Evolutionary conservation across 2,888 invertebrate genomes (phyloP).

Genomic region (Epicampocera succincta): DNA sequence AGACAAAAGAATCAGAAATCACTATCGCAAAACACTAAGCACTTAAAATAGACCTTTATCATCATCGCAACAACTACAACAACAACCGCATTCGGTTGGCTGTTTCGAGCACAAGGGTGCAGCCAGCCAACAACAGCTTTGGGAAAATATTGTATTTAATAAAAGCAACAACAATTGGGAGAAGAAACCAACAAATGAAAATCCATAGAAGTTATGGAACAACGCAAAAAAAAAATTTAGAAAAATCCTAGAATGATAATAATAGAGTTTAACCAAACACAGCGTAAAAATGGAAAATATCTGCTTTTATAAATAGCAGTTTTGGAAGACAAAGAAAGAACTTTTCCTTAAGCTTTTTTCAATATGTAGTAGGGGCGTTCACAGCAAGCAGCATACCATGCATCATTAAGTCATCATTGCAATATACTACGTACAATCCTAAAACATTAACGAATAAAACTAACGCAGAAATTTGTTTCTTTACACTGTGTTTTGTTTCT

Average conservation of each 20-base stretch:
- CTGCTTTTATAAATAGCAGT: conserved; percentile 32
- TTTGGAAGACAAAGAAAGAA: conserved; percentile 27
- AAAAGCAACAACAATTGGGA: conserved; percentile 36
- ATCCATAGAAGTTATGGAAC: neutral
- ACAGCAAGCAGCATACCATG: neutral
- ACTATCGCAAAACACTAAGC: conserved; percentile 63
- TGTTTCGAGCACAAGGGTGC: conserved; percentile 48
- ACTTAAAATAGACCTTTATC: conserved; percentile 69
- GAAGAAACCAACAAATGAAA: conserved; percentile 34
- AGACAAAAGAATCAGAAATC: conserved; percentile 58
- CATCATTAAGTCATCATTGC: too few relatives aligned
- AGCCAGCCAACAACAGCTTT: conserved; percentile 59
- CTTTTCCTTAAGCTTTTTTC: conserved; percentile 36
- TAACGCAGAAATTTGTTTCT: too few relatives aligned
- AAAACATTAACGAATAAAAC: too few relatives aligned
- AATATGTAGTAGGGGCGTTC: conserved; percentile 23
- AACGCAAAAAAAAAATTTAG: conserved; percentile 51
- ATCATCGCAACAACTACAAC: conserved; percentile 28
- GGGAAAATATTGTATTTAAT: conserved; percentile 66
- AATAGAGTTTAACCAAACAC: conserved; percentile 61
- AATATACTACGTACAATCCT: too few relatives aligned
- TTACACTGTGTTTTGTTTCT: too few relatives aligned
- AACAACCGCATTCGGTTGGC: conserved; percentile 17
- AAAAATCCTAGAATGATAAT: conserved; percentile 67
- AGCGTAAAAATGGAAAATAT: conserved; percentile 65